Evolutionary conservation across 2,113 vertebrate genomes (phyloP), one percentile per base, ranked within the genome.

Genomic region (Ciconia boyciana): DNA sequence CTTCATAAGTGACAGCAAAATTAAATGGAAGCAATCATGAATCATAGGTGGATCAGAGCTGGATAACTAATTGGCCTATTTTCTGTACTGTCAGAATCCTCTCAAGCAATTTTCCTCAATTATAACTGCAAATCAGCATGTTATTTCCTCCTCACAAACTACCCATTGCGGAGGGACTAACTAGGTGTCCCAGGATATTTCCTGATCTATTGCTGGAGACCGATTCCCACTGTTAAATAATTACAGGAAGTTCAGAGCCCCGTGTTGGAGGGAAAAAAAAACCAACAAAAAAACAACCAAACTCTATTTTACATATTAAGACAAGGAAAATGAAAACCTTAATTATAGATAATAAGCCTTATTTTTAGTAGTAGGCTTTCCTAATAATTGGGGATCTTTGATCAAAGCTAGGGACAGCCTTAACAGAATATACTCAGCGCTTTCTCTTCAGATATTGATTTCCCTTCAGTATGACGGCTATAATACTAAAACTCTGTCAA

Each of bases 1-100:
- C 92, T 97, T 94, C 81, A 52, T 93, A 97, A 98, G 68, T 98
- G 97, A 98, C 97, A 98, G 97, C 90, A 96, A 97, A 98, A 98
- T 98, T 98, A 98, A 98, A 98, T 97, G 93, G 96, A 98, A 96
- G 98, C 96, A 98, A 98, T 98, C 97, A 97, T 94, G 96, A 98
- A 97, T 98, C 97, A 98, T 94, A 95, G 96, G 90, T 96, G 90
- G 97, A 97, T 97, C 96, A 95, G 97, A 97, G 95, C 77, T 96
- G 96, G 93, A 94, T 97, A 98, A 98, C 98, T 98, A 98, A 98
- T 98, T 98, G 98, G 97, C 95, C 97, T 98, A 98, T 98, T 98
- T 98, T 98, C 98, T 97, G 83, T 97, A 88, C 97, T 98, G 96
- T 98, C 97, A 98, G 97, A 98, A 98, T 96, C 93, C 97, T 98